Percentiles rank a stretch among this genome's conserved stretches.
Conservation (phyloP, 2,888 invertebrate species). For the Orchesellides sinensis region DNA sequence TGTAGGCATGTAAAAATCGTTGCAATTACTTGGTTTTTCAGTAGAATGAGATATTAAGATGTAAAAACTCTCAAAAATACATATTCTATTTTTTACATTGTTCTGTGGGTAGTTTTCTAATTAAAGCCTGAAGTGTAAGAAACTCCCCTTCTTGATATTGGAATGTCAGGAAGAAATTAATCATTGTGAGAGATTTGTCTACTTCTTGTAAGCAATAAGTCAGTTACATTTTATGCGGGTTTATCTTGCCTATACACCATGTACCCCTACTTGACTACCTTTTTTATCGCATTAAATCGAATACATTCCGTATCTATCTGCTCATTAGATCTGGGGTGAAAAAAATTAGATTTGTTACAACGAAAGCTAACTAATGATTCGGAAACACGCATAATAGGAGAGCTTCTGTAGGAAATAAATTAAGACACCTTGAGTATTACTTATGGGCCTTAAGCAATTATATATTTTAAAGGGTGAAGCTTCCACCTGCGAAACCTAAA, state of each 20-base stretch:
- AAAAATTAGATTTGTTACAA: slow-evolving; percentile 23
- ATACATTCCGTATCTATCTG: slow-evolving; percentile 32
- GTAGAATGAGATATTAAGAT: slow-evolving; percentile 19
- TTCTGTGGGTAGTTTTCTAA: slow-evolving; percentile 58
- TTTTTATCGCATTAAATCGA: background rate
- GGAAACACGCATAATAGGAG: slow-evolving; percentile 42
- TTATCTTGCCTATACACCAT: background rate
- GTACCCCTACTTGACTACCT: background rate
- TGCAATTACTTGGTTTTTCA: background rate
- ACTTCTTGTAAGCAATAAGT: background rate
- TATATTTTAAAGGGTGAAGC: no score
- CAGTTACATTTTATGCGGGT: background rate
- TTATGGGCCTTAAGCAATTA: background rate
- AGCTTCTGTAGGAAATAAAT: slow-evolving; percentile 15
- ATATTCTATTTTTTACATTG: background rate
- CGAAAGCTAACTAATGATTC: slow-evolving; percentile 48
- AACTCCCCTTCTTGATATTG: slow-evolving; percentile 58
- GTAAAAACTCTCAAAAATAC: background rate
- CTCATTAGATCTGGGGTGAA: slow-evolving; percentile 49
- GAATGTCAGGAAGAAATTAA: slow-evolving; percentile 65
- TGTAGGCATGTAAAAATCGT: background rate
- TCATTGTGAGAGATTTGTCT: slow-evolving; percentile 34
- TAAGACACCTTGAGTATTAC: slow-evolving; percentile 8
- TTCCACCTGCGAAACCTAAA: no score
- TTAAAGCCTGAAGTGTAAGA: slow-evolving; percentile 58